Conservation (phyloP, 2,888 invertebrate species). For the Diarsia mendica region DNA sequence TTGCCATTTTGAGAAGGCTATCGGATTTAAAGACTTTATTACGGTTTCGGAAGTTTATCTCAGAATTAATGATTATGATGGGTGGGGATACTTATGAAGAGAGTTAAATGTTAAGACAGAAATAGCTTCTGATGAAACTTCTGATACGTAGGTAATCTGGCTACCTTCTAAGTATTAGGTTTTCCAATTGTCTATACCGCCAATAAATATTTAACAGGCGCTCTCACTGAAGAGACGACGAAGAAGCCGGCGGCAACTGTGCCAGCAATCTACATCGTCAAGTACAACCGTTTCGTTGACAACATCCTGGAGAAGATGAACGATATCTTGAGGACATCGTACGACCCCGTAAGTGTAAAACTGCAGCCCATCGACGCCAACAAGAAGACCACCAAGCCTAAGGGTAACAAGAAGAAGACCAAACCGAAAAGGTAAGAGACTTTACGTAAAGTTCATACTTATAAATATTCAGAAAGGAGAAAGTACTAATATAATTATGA, state of each 20-base stretch:
- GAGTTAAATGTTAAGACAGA: no score
- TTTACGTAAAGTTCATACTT: not conserved
- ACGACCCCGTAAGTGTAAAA: constrained; percentile 96
- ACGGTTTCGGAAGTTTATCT: not conserved
- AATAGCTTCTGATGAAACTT: not conserved
- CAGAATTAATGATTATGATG: not conserved
- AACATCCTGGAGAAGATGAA: constrained; percentile 95
- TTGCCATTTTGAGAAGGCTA: not conserved
- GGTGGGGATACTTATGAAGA: not conserved
- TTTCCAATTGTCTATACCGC: constrained; percentile 36
- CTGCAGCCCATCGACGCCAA: constrained; percentile 90
- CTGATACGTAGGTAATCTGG: not conserved
- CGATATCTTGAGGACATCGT: constrained; percentile 94
- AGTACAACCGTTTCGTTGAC: constrained; percentile 96
- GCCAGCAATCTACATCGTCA: constrained; percentile 93
- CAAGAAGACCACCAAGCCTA: constrained; percentile 89
- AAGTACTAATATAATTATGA: constrained; percentile 42
- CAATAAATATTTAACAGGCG: constrained; percentile 81
- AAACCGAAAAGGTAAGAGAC: constrained; percentile 81
- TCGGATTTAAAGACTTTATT: no score
- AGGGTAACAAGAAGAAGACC: constrained; percentile 81
- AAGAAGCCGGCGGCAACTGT: constrained; percentile 83
- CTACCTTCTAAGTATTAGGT: not conserved
- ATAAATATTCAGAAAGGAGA: constrained; percentile 25
- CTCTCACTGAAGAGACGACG: constrained; percentile 81